A percentile compares a stretch with the other conserved stretches of the same genome.
phyloP scores from a whole-genome alignment of 2,888 invertebrate species.

The Graphium colonna region DNA sequence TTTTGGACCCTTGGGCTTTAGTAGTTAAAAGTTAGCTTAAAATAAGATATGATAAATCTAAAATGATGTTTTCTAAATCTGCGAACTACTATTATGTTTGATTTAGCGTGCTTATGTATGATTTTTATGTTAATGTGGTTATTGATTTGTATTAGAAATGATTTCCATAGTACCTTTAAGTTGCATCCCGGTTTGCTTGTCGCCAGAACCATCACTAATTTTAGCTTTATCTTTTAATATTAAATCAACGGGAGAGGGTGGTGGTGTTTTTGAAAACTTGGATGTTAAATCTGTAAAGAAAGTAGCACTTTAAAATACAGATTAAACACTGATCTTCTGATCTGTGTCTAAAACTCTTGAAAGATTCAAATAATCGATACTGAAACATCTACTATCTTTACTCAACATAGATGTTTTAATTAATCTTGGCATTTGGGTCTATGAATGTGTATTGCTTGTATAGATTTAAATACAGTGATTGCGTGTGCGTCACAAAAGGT shows the following conservation, averaged over 20 bases:
- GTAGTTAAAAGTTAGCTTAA: background rate
- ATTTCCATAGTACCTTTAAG: conserved; percentile 56
- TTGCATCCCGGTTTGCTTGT: conserved; percentile 67
- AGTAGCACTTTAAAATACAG: background rate
- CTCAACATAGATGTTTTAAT: too few species aligned
- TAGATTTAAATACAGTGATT: too few species aligned
- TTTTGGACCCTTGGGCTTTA: too few species aligned
- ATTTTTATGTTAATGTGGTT: background rate
- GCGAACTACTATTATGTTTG: background rate
- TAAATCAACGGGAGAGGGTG: conserved; percentile 85
- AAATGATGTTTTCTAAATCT: background rate
- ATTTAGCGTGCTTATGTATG: conserved; percentile 2
- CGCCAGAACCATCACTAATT: conserved; percentile 53
- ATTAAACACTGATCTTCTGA: background rate
- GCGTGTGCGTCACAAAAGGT: too few species aligned
- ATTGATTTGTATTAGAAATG: background rate
- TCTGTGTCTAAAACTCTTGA: too few species aligned
- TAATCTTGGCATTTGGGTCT: too few species aligned
- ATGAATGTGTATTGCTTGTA: too few species aligned
- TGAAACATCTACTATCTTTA: too few species aligned
- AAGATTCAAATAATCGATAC: too few species aligned
- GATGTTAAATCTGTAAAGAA: conserved; percentile 79
- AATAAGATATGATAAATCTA: background rate
- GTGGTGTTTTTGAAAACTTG: conserved; percentile 84
- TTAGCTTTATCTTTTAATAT: conserved; percentile 74